Evolutionary conservation across 2,797 vertebrate genomes (phyloP).

Genomic region (Coccyzus lansbergi): DNA sequence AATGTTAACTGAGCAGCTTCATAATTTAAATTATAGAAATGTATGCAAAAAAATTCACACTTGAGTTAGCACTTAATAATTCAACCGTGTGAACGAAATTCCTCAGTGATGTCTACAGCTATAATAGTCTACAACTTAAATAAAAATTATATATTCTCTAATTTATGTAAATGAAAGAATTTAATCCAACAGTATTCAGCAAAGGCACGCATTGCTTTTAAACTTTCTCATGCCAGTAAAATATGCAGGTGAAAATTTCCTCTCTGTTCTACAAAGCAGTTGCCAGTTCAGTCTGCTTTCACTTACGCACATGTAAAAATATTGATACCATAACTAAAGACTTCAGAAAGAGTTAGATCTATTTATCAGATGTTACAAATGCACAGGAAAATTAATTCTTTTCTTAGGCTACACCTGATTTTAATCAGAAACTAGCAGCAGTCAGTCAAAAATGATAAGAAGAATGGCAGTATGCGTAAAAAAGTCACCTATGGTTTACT

Average conservation of each 20-base stretch:
- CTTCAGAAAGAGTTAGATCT: background rate
- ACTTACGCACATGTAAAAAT: background rate
- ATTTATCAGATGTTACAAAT: background rate
- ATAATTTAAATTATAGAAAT: background rate
- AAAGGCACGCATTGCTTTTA: background rate
- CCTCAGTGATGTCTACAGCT: background rate
- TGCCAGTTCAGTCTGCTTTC: background rate
- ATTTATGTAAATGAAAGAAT: background rate
- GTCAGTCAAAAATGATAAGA: background rate
- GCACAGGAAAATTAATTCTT: background rate
- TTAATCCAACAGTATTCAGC: background rate
- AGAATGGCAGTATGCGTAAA: background rate
- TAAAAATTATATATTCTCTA: background rate
- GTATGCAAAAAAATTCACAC: background rate
- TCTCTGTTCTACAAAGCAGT: background rate
- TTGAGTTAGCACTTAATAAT: background rate
- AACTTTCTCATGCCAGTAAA: background rate
- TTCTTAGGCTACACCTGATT: background rate
- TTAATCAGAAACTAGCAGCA: background rate
- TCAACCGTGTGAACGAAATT: background rate
- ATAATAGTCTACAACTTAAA: background rate
- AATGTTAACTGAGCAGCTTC: background rate
- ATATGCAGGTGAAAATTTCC: background rate
- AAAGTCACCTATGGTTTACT: background rate
- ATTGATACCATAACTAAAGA: background rate